Percentiles rank a stretch among this genome's conserved stretches.
Evolutionary conservation across 2,888 invertebrate genomes (phyloP).

Genomic region (Cantharis flavilabris): DNA sequence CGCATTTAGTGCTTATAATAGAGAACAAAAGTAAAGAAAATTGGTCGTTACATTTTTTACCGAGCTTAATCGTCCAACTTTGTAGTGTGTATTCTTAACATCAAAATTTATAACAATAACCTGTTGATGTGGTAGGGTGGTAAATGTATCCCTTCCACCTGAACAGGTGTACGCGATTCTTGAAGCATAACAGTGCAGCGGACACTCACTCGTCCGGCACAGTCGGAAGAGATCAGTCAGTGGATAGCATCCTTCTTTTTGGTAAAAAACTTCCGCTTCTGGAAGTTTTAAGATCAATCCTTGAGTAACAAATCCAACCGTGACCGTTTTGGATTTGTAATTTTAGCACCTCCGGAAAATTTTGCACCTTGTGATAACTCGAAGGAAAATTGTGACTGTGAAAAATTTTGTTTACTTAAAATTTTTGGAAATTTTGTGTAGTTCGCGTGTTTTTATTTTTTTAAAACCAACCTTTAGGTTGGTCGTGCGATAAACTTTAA

Average conservation of each 20-base stretch:
- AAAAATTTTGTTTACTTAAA: background rate
- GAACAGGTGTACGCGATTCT: constrained; percentile 57
- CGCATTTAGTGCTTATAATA: background rate
- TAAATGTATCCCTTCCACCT: constrained; percentile 47
- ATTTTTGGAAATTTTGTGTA: background rate
- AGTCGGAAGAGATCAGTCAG: constrained; percentile 53
- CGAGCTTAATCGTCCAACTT: background rate
- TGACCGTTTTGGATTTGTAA: constrained; percentile 24
- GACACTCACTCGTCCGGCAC: constrained; percentile 58
- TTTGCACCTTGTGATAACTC: background rate
- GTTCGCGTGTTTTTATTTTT: background rate
- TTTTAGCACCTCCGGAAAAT: background rate
- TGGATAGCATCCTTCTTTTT: constrained; percentile 31
- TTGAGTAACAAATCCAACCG: constrained; percentile 7
- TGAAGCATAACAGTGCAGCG: constrained; percentile 56
- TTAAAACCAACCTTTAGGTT: constrained; percentile 9
- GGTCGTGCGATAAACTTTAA: constrained; percentile 3
- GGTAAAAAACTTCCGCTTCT: constrained; percentile 22
- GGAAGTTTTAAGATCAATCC: constrained; percentile 3
- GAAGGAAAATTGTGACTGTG: background rate
- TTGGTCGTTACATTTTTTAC: background rate
- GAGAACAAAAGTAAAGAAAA: background rate
- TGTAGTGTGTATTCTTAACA: background rate
- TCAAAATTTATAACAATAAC: constrained; percentile 48
- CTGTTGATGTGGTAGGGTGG: constrained; percentile 49